Evolutionary conservation across 2,888 invertebrate species (phyloP).

Genomic region (Artemia sinica): DNA sequence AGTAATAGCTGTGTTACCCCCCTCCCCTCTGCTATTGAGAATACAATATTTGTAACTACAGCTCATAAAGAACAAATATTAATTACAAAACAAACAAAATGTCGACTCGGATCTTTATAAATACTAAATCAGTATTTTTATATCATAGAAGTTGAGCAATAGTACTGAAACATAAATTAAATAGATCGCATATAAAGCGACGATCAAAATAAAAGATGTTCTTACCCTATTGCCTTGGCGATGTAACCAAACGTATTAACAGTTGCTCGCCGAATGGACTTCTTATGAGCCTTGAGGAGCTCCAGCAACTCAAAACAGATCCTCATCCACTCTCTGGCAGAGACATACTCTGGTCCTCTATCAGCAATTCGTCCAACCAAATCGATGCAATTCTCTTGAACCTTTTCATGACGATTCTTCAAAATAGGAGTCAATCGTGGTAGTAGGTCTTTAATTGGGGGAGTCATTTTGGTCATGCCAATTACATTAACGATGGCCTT

Average conservation of each 20-base stretch:
- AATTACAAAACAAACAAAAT: too few species aligned
- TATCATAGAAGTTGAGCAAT: too few species aligned
- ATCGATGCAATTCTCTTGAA: slow-evolving; percentile 99
- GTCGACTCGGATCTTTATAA: too few species aligned
- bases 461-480: slow-evolving; percentile 99
- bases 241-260: slow-evolving; percentile 99
- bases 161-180: not conserved
- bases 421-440: slow-evolving; percentile 92
- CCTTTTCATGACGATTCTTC: slow-evolving; percentile 77
- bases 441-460: slow-evolving; percentile 93
- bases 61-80: too few species aligned
- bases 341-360: slow-evolving; percentile 93
- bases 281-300: slow-evolving; percentile 93
- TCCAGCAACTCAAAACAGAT: slow-evolving; percentile 97
- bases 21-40: too few species aligned
- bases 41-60: too few species aligned
- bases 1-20: too few species aligned
- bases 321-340: slow-evolving; percentile 98
- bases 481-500: slow-evolving; percentile 99
- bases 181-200: slow-evolving; percentile 19
- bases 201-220: slow-evolving; percentile 22
- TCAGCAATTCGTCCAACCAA: slow-evolving; percentile 97
- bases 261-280: slow-evolving; percentile 91
- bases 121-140: too few species aligned
- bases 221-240: slow-evolving; percentile 87